Conservation (phyloP, 2,113 vertebrate genomes). For the Ariopsis seemanni region DNA sequence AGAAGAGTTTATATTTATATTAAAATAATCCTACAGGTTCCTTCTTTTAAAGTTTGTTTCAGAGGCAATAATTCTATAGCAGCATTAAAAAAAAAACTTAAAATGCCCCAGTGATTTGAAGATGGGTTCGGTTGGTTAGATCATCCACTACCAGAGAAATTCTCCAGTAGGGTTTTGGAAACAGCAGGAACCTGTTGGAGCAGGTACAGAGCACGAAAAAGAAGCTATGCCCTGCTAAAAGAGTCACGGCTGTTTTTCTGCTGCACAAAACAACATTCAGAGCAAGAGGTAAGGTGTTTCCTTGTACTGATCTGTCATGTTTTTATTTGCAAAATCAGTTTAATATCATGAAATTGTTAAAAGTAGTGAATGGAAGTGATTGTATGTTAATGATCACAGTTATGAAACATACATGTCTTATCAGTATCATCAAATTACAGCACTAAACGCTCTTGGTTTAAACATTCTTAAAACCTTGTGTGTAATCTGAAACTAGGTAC, state of each 20-base stretch:
- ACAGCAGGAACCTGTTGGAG: conserved; percentile 53
- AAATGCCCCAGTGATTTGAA: conserved; percentile 3
- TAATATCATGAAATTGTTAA: background rate
- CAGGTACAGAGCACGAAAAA: conserved; percentile 41
- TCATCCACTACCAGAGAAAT: conserved; percentile 49
- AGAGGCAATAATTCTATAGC: background rate
- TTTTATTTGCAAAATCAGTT: background rate
- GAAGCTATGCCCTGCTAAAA: conserved; percentile 24
- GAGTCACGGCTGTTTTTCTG: background rate
- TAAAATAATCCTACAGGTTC: background rate
- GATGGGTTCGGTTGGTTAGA: conserved; percentile 6
- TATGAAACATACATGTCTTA: conserved; percentile 5
- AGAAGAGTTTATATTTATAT: background rate
- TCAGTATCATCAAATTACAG: conserved; percentile 13
- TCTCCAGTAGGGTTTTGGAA: conserved; percentile 46
- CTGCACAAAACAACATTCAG: background rate
- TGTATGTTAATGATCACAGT: background rate
- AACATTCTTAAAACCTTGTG: conserved; percentile 7
- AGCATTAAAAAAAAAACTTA: background rate
- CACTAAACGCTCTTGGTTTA: background rate
- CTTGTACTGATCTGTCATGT: background rate
- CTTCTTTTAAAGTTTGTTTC: background rate
- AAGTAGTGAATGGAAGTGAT: background rate
- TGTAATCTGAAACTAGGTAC: conserved; percentile 2
- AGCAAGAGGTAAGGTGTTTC: conserved; percentile 3